Percentiles rank a stretch among this genome's conserved stretches.
These are phyloP conservation scores for Lasiurus cinereus DNA, from an alignment of 2,113 vertebrate species.

Conservation along the genomic window DNA sequence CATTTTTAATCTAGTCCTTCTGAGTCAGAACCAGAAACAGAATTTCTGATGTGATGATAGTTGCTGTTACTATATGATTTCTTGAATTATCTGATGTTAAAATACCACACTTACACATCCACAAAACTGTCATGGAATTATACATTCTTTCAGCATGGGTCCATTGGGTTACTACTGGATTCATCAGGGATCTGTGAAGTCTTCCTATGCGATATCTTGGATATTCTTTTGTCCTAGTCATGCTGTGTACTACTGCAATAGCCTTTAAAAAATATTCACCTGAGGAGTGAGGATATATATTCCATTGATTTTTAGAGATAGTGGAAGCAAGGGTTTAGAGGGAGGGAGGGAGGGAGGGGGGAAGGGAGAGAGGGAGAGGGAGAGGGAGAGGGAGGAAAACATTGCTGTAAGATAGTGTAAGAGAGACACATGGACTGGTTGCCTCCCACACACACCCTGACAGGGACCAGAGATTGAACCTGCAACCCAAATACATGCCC, in stretches of 20 bases:
- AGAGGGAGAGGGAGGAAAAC: too few species aligned
- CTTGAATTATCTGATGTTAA: background rate
- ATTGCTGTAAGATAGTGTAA: too few species aligned
- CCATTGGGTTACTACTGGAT: background rate
- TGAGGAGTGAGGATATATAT: too few species aligned
- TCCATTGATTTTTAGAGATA: too few species aligned
- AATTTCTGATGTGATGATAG: conserved; percentile 13
- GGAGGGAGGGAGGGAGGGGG: too few species aligned
- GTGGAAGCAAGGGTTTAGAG: too few species aligned
- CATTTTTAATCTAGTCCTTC: background rate
- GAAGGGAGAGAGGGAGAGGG: too few species aligned
- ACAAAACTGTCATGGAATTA: background rate
- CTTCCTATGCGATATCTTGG: background rate
- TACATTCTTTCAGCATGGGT: background rate
- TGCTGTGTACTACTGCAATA: background rate
- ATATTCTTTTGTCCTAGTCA: background rate
- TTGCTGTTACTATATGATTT: background rate
- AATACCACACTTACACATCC: background rate
- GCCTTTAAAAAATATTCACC: background rate
- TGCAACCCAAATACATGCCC: too few species aligned
- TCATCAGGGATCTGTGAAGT: background rate
- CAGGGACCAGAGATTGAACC: too few species aligned
- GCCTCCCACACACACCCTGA: too few species aligned
- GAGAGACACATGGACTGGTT: too few species aligned
- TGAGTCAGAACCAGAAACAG: background rate